Evolutionary conservation across 2,113 vertebrate species (phyloP).

Genomic region (Zosterops hypoxanthus): DNA sequence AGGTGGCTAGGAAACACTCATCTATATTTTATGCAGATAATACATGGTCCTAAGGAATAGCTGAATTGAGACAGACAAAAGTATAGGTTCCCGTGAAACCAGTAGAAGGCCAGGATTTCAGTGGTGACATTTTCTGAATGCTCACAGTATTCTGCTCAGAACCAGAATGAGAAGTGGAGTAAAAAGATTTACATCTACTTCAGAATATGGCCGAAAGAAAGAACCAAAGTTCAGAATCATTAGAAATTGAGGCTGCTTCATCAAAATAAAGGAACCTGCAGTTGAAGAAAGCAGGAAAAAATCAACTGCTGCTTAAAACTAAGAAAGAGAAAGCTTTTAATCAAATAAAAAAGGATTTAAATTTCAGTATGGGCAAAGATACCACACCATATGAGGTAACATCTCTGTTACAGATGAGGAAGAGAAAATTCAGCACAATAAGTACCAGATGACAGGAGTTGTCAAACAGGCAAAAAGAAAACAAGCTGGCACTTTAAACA

Average conservation of each 20-base stretch:
- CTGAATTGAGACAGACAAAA: neutral
- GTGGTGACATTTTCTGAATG: neutral
- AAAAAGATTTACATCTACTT: neutral
- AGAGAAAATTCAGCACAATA: rapidly evolving
- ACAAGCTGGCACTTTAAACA: neutral
- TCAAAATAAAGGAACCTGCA: neutral
- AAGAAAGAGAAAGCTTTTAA: neutral
- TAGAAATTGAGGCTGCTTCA: neutral
- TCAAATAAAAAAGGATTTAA: neutral
- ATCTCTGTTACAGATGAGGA: neutral
- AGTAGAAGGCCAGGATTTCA: neutral
- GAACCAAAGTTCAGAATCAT: neutral
- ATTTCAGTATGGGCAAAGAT: neutral
- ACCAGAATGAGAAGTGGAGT: neutral
- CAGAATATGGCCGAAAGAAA: neutral
- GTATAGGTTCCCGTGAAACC: neutral
- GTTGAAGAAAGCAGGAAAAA: neutral
- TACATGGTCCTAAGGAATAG: neutral
- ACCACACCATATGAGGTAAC: neutral
- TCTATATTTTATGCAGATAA: neutral
- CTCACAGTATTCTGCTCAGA: neutral
- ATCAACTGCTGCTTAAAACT: neutral
- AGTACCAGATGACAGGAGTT: neutral
- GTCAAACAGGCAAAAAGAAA: neutral
- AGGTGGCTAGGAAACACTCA: neutral